These are phyloP conservation scores for Peromyscus attwateri DNA, from an alignment of 2,797 vertebrate species.

Conservation along the genomic window DNA sequence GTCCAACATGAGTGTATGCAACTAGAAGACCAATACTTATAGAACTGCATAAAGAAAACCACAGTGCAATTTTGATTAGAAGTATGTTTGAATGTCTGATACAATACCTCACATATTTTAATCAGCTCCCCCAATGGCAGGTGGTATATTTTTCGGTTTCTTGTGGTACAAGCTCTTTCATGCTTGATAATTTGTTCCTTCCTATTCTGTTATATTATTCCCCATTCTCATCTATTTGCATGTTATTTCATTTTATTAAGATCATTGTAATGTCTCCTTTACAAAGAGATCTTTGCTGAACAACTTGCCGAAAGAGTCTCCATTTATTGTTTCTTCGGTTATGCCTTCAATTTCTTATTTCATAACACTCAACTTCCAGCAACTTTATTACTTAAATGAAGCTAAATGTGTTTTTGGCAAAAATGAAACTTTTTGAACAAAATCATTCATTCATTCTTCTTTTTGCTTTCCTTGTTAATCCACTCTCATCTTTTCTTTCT, in stretches of 20 bases:
- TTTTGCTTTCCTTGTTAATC: background rate
- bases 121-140: background rate
- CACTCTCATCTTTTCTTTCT: accelerated
- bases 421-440: background rate
- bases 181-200: background rate
- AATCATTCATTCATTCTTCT: background rate
- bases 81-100: background rate
- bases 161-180: background rate
- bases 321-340: background rate
- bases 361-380: background rate
- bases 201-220: background rate
- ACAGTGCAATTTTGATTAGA: background rate
- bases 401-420: background rate
- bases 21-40: background rate
- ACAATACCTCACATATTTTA: background rate
- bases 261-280: background rate
- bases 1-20: background rate
- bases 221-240: background rate
- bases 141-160: background rate
- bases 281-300: background rate
- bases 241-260: background rate
- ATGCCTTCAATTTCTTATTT: background rate
- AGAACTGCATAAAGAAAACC: background rate
- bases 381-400: background rate
- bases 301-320: background rate